Conservation (phyloP, 2,797 vertebrate genomes). For the Carcharodon carcharias region DNA sequence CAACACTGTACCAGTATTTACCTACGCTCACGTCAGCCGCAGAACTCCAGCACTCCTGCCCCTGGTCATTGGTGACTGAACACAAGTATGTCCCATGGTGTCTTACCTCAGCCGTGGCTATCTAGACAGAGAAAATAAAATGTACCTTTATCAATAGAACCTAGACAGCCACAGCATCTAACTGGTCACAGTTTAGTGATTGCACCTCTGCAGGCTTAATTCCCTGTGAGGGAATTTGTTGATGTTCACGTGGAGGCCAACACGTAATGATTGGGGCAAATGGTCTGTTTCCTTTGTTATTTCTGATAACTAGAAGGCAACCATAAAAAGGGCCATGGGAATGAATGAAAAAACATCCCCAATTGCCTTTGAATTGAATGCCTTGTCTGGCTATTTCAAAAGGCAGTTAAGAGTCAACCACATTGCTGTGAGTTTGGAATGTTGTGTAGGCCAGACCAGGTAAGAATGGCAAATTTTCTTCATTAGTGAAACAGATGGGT, state of each 20-base stretch:
- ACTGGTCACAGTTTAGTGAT: neutral
- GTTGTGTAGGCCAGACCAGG: no score
- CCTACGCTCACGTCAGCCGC: neutral
- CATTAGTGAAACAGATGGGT: no score
- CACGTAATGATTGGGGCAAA: neutral
- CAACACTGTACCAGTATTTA: neutral
- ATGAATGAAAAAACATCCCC: neutral
- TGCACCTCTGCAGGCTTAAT: neutral
- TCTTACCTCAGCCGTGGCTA: neutral
- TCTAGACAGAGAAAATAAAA: neutral
- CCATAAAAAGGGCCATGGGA: neutral
- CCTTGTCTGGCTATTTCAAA: no score
- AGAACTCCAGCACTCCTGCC: conserved; percentile 22
- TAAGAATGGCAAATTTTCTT: no score
- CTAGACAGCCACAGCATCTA: neutral
- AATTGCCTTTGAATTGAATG: no score
- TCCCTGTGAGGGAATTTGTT: neutral
- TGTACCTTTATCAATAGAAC: neutral
- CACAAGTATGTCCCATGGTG: neutral
- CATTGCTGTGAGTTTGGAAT: no score
- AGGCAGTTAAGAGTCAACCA: no score
- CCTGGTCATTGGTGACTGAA: neutral
- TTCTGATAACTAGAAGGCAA: neutral
- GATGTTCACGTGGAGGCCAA: neutral
- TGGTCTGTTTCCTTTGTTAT: no score